Percentiles rank a stretch among this genome's conserved stretches.
phyloP scores from a whole-genome alignment of 1,140 invertebrate genomes.

The Brachionus manjavacas region DNA sequence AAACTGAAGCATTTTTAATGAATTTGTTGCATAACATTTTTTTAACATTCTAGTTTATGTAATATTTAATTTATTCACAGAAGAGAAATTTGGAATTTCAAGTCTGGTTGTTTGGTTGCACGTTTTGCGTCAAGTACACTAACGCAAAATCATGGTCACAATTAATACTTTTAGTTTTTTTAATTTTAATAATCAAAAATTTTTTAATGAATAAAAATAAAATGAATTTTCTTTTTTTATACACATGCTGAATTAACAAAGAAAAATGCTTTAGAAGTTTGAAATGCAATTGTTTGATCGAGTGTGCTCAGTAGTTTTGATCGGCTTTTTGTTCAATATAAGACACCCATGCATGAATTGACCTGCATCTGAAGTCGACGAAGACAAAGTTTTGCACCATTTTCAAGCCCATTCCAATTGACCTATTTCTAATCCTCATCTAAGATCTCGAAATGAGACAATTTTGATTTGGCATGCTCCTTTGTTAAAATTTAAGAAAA shows the following conservation, averaged over 20 bases:
- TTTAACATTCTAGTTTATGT: background rate
- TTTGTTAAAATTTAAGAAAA: no score
- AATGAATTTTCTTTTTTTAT: background rate
- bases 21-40: constrained; percentile 33
- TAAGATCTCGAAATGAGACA: no score
- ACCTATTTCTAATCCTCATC: no score
- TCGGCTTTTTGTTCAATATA: background rate
- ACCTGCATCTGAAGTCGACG: no score
- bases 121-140: background rate
- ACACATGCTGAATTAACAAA: no score
- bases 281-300: background rate
- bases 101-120: background rate
- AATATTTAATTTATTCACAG: background rate
- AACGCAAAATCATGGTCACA: background rate
- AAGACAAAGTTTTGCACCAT: no score
- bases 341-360: no score
- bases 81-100: background rate
- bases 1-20: background rate
- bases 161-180: background rate
- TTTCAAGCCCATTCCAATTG: no score
- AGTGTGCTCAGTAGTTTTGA: no score
- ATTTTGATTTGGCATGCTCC: no score
- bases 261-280: no score
- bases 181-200: background rate
- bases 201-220: background rate